A percentile compares a stretch with the other conserved stretches of the same genome.
These are phyloP conservation scores for Phenacoccus solenopsis DNA, from an alignment of 1,140 invertebrate genomes.

Conservation along the genomic window DNA sequence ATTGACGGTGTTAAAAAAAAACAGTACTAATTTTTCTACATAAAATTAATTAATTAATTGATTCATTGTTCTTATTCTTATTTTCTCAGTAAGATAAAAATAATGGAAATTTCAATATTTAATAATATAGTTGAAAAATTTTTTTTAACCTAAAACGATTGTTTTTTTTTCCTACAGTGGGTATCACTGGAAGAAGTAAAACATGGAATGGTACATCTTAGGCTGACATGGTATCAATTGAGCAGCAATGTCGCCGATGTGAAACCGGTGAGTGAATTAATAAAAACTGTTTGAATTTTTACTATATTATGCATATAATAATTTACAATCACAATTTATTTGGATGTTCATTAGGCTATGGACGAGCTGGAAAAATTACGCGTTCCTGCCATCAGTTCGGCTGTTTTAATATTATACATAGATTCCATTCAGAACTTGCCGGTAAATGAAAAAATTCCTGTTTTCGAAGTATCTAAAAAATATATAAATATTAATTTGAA, in stretches of 20 bases:
- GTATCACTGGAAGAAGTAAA: conserved; percentile 84
- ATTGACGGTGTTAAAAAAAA: too few species aligned
- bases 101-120: too few species aligned
- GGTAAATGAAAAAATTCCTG: conserved; percentile 41
- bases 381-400: conserved; percentile 59
- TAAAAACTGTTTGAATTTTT: too few species aligned
- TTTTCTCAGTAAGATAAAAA: too few species aligned
- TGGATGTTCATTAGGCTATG: too few species aligned
- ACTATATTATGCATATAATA: too few species aligned
- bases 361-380: conserved; percentile 60
- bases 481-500: too few species aligned
- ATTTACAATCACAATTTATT: too few species aligned
- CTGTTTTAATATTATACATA: conserved; percentile 67
- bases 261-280: conserved; percentile 53
- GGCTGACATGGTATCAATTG: conserved; percentile 74
- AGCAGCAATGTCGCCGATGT: conserved; percentile 56
- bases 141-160: neutral
- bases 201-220: conserved; percentile 78
- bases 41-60: too few species aligned
- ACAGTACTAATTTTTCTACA: too few species aligned
- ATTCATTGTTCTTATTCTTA: too few species aligned
- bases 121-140: neutral
- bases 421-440: conserved; percentile 84
- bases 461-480: neutral
- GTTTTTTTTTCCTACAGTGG: conserved; percentile 55